phyloP scores from a whole-genome alignment of 1,140 invertebrate species.

The Ostrea denselamellosa region DNA sequence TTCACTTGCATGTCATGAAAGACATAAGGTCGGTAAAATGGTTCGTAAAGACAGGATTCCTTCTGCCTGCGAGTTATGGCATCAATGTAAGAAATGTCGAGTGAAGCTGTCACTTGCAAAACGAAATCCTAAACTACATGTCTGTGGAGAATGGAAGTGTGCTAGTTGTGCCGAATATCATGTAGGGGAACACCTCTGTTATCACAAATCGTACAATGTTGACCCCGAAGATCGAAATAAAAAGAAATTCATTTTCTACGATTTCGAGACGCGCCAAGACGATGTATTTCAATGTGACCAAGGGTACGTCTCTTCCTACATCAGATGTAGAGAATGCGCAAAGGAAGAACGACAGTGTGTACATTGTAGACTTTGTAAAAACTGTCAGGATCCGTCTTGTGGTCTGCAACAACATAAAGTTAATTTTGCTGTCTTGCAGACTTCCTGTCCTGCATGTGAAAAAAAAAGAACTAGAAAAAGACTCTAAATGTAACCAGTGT shows the following conservation, averaged over 20 bases:
- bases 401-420: conserved; percentile 39
- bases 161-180: background rate
- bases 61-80: background rate
- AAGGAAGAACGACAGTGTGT: conserved; percentile 4
- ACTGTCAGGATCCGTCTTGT: conserved; percentile 35
- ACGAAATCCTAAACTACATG: background rate
- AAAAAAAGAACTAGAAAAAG: background rate
- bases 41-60: background rate
- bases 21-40: background rate
- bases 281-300: conserved; percentile 5
- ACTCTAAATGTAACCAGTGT: background rate
- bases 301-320: background rate
- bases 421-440: background rate
- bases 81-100: background rate
- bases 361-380: conserved; percentile 36
- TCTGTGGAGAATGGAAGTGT: background rate
- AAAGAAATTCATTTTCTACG: conserved; percentile 48
- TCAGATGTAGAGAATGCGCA: conserved; percentile 23
- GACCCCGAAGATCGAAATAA: background rate
- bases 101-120: background rate
- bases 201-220: background rate
- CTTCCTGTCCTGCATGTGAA: background rate
- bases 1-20: background rate
- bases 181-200: background rate
- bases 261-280: conserved; percentile 49